Evolutionary conservation across 2,113 vertebrate species (phyloP).

Genomic region (Rhagologus leucostigma): DNA sequence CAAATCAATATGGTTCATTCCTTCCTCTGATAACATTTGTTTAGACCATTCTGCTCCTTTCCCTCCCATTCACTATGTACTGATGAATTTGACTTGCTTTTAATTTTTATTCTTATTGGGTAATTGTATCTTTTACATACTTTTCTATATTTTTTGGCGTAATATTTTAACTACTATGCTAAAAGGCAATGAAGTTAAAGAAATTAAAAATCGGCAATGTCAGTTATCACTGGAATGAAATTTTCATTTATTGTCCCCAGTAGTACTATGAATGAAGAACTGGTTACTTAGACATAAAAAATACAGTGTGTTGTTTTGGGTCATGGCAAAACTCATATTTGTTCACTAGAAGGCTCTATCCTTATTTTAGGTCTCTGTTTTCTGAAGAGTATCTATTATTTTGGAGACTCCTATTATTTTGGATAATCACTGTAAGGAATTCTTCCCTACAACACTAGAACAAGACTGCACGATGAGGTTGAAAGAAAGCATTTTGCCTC

Average conservation of each 20-base stretch:
- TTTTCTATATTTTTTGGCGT: not conserved
- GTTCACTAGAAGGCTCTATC: not conserved
- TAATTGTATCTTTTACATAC: not conserved
- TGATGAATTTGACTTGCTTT: not conserved
- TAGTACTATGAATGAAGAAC: not conserved
- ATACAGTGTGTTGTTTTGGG: not conserved
- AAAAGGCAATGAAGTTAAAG: not conserved
- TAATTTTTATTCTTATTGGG: not conserved
- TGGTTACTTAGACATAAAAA: not conserved
- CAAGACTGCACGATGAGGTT: not conserved
- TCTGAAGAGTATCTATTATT: not conserved
- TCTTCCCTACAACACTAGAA: not conserved
- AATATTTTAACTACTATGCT: not conserved
- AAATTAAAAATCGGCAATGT: not conserved
- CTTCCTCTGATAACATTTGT: not conserved
- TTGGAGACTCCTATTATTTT: not conserved
- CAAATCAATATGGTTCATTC: not conserved
- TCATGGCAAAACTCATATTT: not conserved
- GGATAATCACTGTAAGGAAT: not conserved
- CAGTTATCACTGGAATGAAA: not conserved
- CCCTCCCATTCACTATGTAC: not conserved
- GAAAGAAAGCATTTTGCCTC: not conserved
- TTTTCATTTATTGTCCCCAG: not conserved
- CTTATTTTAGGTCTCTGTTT: not conserved
- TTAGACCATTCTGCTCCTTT: not conserved